Conservation (phyloP, 2,888 invertebrate species). For the Heliconius cydno region DNA sequence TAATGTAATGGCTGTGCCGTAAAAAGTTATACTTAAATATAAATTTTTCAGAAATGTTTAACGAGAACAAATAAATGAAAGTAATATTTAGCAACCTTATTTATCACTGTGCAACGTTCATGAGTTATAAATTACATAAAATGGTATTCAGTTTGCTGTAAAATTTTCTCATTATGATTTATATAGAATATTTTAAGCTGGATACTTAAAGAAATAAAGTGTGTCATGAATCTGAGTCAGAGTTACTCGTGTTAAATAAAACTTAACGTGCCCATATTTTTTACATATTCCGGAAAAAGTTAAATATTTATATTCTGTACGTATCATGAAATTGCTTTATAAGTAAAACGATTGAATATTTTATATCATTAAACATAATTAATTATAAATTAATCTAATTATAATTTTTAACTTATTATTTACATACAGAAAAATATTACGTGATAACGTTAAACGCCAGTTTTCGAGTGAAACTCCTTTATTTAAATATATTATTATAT, state of each 20-base stretch:
- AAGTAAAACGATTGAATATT: no score
- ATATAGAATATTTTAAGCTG: conserved; percentile 26
- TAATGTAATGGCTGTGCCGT: no score
- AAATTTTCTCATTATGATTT: conserved; percentile 25
- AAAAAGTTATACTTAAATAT: neutral
- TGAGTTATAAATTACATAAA: conserved; percentile 17
- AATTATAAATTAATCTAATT: no score
- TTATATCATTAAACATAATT: no score
- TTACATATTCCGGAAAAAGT: neutral
- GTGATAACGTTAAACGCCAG: no score
- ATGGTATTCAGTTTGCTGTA: conserved; percentile 16
- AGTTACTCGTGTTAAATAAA: conserved; percentile 14
- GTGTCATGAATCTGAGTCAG: conserved; percentile 31
- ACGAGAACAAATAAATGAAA: conserved; percentile 1
- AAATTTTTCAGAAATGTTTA: neutral
- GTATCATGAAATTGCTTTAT: no score
- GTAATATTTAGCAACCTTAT: conserved; percentile 10
- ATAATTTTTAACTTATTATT: no score
- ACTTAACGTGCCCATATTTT: conserved; percentile 27
- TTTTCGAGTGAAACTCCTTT: no score
- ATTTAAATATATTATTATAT: no score
- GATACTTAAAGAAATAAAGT: conserved; percentile 38
- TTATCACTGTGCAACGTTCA: conserved; percentile 4
- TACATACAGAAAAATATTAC: no score
- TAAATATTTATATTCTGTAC: no score